Evolutionary conservation across 1,140 invertebrate genomes (phyloP).

Genomic region (Trichonephila clavata): DNA sequence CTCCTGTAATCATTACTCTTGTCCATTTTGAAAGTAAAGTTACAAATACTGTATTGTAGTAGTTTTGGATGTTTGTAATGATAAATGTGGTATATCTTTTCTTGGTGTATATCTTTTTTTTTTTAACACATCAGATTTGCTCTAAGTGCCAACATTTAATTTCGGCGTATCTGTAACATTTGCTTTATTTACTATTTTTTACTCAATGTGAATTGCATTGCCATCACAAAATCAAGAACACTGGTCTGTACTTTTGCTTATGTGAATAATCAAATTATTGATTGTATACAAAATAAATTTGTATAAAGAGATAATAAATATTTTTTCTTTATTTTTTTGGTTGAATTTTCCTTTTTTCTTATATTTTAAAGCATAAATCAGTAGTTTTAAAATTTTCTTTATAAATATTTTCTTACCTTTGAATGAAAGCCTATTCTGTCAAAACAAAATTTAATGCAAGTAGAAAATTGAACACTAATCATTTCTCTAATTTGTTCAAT

Average conservation of each 20-base stretch:
- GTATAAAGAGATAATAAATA: conserved; percentile 63
- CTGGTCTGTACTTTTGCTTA: conserved; percentile 18
- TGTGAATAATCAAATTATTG: conserved; percentile 47
- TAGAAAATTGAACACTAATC: too few relatives aligned
- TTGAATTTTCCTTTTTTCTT: background rate
- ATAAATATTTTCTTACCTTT: too few relatives aligned
- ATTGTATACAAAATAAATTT: conserved; percentile 59
- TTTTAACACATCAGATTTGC: background rate
- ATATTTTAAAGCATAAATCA: too few relatives aligned
- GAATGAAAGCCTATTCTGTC: too few relatives aligned
- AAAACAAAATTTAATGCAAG: too few relatives aligned
- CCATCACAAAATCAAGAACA: conserved; percentile 7
- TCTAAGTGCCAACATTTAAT: conserved; percentile 38
- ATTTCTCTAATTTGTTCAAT: too few relatives aligned
- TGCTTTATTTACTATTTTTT: conserved; percentile 33
- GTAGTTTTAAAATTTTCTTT: too few relatives aligned
- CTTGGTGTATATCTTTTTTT: background rate
- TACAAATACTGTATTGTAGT: background rate
- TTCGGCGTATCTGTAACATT: background rate
- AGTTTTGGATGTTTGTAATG: background rate
- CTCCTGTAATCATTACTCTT: background rate
- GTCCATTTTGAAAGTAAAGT: background rate
- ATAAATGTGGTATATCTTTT: background rate
- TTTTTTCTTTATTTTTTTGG: conserved; percentile 11
- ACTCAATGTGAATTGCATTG: conserved; percentile 10